These are phyloP conservation scores for Etheostoma cragini DNA, from an alignment of 2,113 vertebrate genomes.

Conservation along the genomic window DNA sequence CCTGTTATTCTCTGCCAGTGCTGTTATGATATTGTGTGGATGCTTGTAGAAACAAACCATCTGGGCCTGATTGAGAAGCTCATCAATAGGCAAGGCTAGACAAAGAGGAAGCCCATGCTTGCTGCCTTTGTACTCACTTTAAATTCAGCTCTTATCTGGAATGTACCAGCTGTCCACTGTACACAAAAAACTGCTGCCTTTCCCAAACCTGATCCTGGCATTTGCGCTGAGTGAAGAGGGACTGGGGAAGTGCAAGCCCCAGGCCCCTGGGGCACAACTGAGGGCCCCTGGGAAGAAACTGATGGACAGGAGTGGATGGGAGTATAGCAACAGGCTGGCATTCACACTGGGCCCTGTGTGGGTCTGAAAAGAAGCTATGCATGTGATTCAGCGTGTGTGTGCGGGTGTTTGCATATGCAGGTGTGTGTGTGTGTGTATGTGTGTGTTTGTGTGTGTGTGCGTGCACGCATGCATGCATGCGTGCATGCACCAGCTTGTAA, in stretches of 20 bases:
- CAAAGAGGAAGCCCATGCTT: conserved; percentile 70
- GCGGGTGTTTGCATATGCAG: background rate
- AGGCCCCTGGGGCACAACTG: conserved; percentile 59
- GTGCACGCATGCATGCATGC: background rate
- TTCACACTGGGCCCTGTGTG: conserved; percentile 68
- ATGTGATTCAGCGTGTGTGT: conserved; percentile 43
- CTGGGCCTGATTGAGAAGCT: conserved; percentile 76
- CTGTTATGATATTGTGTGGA: conserved; percentile 73
- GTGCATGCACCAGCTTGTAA: conserved; percentile 33
- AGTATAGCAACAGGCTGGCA: conserved; percentile 79
- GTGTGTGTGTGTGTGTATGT: conserved; percentile 29
- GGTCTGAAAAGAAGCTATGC: conserved; percentile 61
- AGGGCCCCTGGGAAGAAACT: conserved; percentile 72
- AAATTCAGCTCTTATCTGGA: conserved; percentile 86
- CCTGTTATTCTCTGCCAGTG: conserved; percentile 56
- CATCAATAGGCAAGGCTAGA: conserved; percentile 71
- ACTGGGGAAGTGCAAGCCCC: conserved; percentile 54
- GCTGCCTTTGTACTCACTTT: conserved; percentile 79
- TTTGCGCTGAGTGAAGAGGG: conserved; percentile 69
- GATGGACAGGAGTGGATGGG: conserved; percentile 75
- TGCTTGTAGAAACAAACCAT: conserved; percentile 76
- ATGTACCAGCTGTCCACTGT: conserved; percentile 85
- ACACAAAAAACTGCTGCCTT: conserved; percentile 81
- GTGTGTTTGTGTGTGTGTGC: conserved; percentile 9
- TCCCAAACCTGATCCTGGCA: conserved; percentile 80